Evolutionary conservation across 1,140 invertebrate genomes (phyloP), one percentile per base, ranked within the genome.

Genomic region (Philotrypesis tridentata): DNA sequence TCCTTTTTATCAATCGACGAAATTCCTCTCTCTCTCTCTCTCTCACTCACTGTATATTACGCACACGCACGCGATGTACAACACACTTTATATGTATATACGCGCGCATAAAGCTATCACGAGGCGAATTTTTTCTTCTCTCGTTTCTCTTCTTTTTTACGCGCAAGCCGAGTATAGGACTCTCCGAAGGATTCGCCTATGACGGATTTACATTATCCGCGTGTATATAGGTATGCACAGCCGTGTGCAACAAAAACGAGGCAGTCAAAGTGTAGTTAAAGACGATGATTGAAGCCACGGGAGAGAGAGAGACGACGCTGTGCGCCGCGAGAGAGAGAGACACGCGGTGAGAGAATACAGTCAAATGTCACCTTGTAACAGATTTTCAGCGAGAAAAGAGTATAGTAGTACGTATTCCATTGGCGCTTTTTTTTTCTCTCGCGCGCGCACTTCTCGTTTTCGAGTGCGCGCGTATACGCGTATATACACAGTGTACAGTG

Each of bases 311-410:
- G 48, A 21, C 37, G 37, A 12, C 12, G 37, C 12, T 40, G 37
- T 11, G 12, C 3, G 37, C 55, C 7, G 60, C 17, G 31, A 70
- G 67, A 70, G 21, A 61, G 55, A 63, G 27, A 71, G 67, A 70
- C 29, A 79, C 33, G 72, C 17, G 48, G 68, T 72, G 14, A 55
- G 23, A 77, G 76, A 76, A 72, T 78, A 82, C 74, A 78, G 75
- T 82, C 76, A 78, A 82, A 82, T 82, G 75, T 82, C 81, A 82
- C 81, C 81, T 82, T 82, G 81, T 82, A 82, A 82, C 81, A 82
- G 81, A 82, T 82, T 82, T 82, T 79, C 81, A 63, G 67, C 75
- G 55, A 76, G 76, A 68, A 75, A 83, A 72, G 76, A 79, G 74
- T 23, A 29, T 25, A 63, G 61, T 11, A 12, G 27, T 67, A 74